Conservation (phyloP, 2,888 invertebrate genomes). For the Pseudococcus longispinus region DNA sequence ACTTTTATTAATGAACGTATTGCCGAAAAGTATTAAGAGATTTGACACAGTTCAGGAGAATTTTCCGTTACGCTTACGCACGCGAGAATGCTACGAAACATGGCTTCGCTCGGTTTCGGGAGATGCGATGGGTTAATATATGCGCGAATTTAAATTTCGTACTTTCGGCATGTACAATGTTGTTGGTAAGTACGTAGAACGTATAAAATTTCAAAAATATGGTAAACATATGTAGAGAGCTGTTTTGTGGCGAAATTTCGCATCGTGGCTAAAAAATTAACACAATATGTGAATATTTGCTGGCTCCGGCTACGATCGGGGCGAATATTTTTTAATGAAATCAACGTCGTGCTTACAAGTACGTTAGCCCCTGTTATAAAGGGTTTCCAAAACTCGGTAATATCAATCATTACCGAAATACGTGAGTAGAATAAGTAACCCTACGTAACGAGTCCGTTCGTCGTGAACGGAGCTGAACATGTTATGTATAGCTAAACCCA, state of each 20-base stretch:
- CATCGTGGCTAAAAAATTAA: background rate
- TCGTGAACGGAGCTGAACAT: background rate
- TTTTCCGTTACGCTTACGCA: background rate
- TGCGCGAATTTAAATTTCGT: background rate
- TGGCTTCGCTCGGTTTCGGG: background rate
- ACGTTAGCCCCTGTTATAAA: constrained; percentile 5
- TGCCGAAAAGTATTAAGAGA: constrained; percentile 31
- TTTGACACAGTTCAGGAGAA: constrained; percentile 19
- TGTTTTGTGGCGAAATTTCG: background rate
- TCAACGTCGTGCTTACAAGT: constrained; percentile 28
- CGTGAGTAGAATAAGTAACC: background rate
- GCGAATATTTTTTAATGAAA: constrained; percentile 27
- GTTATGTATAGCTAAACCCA: background rate
- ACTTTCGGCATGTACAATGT: background rate
- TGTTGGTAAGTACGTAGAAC: too few relatives aligned
- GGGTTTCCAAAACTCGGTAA: constrained; percentile 19
- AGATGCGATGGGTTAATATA: background rate
- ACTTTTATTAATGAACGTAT: constrained; percentile 34
- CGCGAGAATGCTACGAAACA: background rate
- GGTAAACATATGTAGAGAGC: background rate
- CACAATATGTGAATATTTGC: background rate
- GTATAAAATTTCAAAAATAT: background rate
- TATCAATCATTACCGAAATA: constrained; percentile 28
- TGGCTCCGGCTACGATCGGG: background rate
- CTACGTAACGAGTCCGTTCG: background rate